Evolutionary conservation across 2,888 invertebrate species (phyloP), one percentile per base, ranked within the genome.

Genomic region (Dysmachus trigonus): DNA sequence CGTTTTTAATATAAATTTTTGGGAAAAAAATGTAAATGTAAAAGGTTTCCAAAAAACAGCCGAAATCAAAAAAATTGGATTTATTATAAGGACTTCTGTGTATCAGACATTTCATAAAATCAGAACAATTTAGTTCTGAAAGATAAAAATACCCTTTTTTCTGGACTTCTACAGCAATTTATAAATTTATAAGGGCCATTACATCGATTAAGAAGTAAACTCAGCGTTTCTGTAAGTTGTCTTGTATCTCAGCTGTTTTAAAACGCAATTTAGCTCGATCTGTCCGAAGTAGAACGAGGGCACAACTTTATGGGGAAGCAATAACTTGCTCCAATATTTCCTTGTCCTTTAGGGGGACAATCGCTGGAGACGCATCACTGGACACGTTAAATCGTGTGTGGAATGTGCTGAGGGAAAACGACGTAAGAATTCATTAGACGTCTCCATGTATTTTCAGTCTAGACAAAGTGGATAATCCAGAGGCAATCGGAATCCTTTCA

Each of bases 391-490:
- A 83, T 83, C 72, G 72, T 83, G 83, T 83, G 83, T 83, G 83
- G 72, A 83, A 72, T 72, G 13, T 72, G 38, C 41, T 83, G 72
- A 38, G 35, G 30, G 53, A 18, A 72, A 83, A 41, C 83, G 30
- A 83, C 41, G 72, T 72, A 72, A 72, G 38, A 83, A 72, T 72
- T 72, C 83, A 83, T 35, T 83, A 72, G 13, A 72, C 38, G 83
- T 71, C 83, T 72, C 31, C 51, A 27, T 18, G 15, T 51, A 51
- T 53, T 41, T 30, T 8, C 38, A 72, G 83, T 71, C 83, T 83
- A 83, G 83, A 83, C 83, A 83, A 83, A 83, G 83, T 83, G 72
- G 83, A 83, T 83, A 83, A 83, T 38, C 83, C 30, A 71, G 41
- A 30, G 38, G 72, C 72, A 83, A 72, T 72, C 72, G 71, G 41